These are phyloP conservation scores for Syrista parreyssii DNA, from an alignment of 2,888 invertebrate species.

Conservation along the genomic window DNA sequence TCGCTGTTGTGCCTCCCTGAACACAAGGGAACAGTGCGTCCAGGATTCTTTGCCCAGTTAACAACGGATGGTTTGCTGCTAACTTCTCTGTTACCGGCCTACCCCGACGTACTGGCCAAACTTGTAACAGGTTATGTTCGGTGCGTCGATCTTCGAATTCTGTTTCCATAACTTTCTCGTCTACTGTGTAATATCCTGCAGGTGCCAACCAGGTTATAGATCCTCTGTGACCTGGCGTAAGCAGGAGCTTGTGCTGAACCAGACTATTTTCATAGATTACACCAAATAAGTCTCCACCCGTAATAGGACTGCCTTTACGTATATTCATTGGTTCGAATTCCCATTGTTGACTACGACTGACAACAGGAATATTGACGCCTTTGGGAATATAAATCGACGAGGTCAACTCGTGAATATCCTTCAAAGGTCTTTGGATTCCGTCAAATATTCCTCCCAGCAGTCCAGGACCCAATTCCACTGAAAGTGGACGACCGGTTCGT, in stretches of 20 bases:
- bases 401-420: constrained; percentile 90
- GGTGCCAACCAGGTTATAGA: constrained; percentile 94
- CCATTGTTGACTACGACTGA: constrained; percentile 85
- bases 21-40: constrained; percentile 98
- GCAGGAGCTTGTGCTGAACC: constrained; percentile 93
- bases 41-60: constrained; percentile 96
- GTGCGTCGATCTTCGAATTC: constrained; percentile 94
- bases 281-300: constrained; percentile 96
- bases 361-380: constrained; percentile 90
- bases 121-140: constrained; percentile 93
- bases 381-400: constrained; percentile 98
- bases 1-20: constrained; percentile 84
- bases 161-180: constrained; percentile 91
- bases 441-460: constrained; percentile 99
- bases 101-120: constrained; percentile 97
- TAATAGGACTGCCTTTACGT: constrained; percentile 91
- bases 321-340: constrained; percentile 88
- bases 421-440: constrained; percentile 97
- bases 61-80: constrained; percentile 93
- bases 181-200: constrained; percentile 90
- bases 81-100: constrained; percentile 94
- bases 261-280: constrained; percentile 94
- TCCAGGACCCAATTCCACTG: constrained; percentile 97
- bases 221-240: constrained; percentile 92
- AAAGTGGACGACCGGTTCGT: constrained; percentile 95